Base-by-base conservation (phyloP, 2,888 invertebrate genomes). In the Teleiodes luculella region DNA sequence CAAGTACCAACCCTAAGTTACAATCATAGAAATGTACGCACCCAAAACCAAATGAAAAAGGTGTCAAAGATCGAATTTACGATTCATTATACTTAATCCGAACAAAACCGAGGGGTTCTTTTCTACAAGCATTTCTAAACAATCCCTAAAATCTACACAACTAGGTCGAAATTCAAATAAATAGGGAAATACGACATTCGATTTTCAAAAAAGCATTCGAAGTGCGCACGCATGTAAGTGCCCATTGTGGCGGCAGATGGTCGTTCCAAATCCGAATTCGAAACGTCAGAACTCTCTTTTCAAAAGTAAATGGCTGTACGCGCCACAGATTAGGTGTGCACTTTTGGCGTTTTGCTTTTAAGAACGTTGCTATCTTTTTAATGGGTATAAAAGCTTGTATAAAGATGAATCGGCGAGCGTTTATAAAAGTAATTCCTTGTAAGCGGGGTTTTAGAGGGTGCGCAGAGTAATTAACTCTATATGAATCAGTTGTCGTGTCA, bases 21-120 rank as follows among this genome's bases (percentile, higher is more conserved):
- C 78, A 83, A 78, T 82, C 76, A 80, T 76, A 82, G 80, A 85
- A 86, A 84, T 81, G 69, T 67, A 74, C 70, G 71, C 80, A 80
- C 77, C 81, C 77, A 76, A 79, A 79, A 77, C 80, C 79, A 85
- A 88, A 87, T 86, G 86, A 85, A 86, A 89, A 86, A 89, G 88
- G 89, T 89, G 89, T 87, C 87, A 88, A 87, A 89, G 88, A 88
- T 89, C 87, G 86, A 87, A 89, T 89, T 89, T 88, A 87, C 88
- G 86, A 87, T 86, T 88, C 88, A 88, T 88, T 88, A 88, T 87
- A 83, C 83, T 81, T 87, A 89, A 89, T 88, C 88, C 87, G 71
- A 67, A 79, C 77, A 75, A 80, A 83, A 81, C 77, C 76, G 75
- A 80, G 86, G 86, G 80, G 65, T 57, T 47, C 45, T 24, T 30